Percentiles rank a stretch among this genome's conserved stretches.
Conservation (phyloP, 2,797 vertebrate species). For the Pitangus sulphuratus region DNA sequence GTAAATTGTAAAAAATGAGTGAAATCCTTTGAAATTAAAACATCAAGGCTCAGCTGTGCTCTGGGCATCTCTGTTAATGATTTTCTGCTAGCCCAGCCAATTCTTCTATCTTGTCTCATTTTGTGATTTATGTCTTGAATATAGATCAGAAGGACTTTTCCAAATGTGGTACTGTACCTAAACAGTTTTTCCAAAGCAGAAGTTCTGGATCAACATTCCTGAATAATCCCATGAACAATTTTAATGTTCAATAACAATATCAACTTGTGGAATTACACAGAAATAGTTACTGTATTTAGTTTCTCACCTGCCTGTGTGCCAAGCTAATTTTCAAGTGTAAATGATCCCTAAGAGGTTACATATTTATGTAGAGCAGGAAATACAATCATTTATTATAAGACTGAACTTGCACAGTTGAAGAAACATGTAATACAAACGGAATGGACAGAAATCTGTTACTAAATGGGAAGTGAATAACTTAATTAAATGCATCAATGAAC, state of each 20-base stretch:
- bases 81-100: not conserved
- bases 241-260: not conserved
- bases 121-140: not conserved
- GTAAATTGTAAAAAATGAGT: not conserved
- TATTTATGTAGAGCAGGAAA: not conserved
- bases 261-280: not conserved
- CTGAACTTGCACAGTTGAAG: not conserved
- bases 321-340: conserved; percentile 5
- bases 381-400: not conserved
- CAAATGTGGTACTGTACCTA: not conserved
- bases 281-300: not conserved
- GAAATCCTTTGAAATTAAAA: not conserved
- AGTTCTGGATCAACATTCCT: not conserved
- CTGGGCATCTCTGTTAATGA: not conserved
- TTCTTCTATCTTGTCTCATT: not conserved
- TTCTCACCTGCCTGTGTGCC: not conserved
- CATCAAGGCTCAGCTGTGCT: not conserved
- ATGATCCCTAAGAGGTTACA: not conserved
- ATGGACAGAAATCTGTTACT: not conserved
- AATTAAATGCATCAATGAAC: not conserved
- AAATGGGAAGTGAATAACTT: not conserved
- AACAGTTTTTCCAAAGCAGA: not conserved
- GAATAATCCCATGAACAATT: not conserved
- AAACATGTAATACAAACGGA: not conserved
- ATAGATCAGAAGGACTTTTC: not conserved